Evolutionary conservation across 2,797 vertebrate species (phyloP), one percentile per base, ranked within the genome.

Genomic region (Myotis planiceps): DNA sequence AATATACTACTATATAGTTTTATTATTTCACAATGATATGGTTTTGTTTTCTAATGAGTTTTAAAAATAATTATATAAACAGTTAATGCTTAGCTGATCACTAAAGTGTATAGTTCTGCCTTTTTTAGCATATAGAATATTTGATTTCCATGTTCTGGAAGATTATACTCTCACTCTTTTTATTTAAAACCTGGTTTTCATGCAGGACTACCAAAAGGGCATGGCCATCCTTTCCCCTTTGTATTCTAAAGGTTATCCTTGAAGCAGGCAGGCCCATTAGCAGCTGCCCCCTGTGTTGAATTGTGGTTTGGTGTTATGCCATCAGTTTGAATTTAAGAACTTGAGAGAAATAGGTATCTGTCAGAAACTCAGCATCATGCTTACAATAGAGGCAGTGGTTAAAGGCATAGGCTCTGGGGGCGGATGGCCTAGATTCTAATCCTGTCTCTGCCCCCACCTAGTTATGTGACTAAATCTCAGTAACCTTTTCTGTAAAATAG

Each of bases 111-210:
- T 34, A 79, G 29, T 66, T 74, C 47, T 91, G 60, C 21, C 79
- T 96, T 69, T 69, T 37, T 72, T 79, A n/a, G 37, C 79, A 66
- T 83, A 18, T 34, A 45, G 68, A 91, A 32, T 55, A 69, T 58
- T 34, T 83, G 37, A 39, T 53, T 45, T 95, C 45, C 21, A 92
- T 45, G n/a, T 79, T 42, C 71, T 75, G 21, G 19, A 78, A 80
- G 45, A 84, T 83, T 75, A 19, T 8, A 51, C 47, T 42, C 32
- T 81, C 25, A 9, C 34, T 69, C 14, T 72, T 95, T 47, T 60
- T 69, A 63, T 75, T 63, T 79, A 85, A 94, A 94, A 83, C 51
- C 66, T 55, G 15, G 1, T 81, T 47, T 91, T 90, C n/a, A n/a
- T n/a, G 21, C 14, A 88, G 29, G 39, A 32, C 53, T 66, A 39